Conservation (phyloP, 35 echinoderm and acorn worm genomes). For the Strongylocentrotus purpuratus region DNA sequence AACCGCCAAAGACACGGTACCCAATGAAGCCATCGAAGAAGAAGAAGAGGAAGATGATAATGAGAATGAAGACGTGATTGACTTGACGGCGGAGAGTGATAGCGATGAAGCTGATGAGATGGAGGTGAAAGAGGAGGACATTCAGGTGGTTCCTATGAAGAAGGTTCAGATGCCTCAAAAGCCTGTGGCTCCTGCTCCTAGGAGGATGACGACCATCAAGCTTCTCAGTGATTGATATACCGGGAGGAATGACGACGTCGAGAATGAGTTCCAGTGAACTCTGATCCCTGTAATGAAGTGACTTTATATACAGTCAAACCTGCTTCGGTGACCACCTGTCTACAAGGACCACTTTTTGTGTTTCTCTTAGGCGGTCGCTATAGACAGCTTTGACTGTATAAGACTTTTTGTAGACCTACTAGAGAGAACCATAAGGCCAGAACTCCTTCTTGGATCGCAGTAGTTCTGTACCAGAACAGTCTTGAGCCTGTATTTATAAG, state of each 20-base stretch:
- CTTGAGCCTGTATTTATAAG: background rate
- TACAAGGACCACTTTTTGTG: too few relatives aligned
- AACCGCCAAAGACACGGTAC: background rate
- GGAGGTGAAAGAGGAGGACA: slow-evolving; percentile 14
- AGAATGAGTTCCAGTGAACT: background rate
- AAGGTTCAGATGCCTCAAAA: background rate
- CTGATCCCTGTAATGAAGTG: background rate
- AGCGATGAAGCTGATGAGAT: background rate
- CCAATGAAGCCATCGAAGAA: background rate
- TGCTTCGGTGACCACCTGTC: too few relatives aligned
- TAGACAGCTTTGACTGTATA: background rate
- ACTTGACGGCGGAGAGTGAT: background rate
- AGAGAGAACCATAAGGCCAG: background rate
- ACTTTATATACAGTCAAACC: background rate
- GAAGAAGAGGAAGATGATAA: slow-evolving; percentile 13
- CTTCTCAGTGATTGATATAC: background rate
- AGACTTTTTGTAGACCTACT: background rate
- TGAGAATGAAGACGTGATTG: slow-evolving; percentile 10
- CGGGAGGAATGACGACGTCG: too few relatives aligned
- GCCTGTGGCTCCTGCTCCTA: too few relatives aligned
- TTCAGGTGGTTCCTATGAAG: background rate
- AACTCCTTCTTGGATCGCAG: background rate
- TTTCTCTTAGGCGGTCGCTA: too few relatives aligned
- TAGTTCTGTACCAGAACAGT: background rate
- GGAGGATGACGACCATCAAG: slow-evolving; percentile 24